These are phyloP conservation scores for Nymphalis io DNA, from an alignment of 1,140 invertebrate genomes.

Conservation along the genomic window DNA sequence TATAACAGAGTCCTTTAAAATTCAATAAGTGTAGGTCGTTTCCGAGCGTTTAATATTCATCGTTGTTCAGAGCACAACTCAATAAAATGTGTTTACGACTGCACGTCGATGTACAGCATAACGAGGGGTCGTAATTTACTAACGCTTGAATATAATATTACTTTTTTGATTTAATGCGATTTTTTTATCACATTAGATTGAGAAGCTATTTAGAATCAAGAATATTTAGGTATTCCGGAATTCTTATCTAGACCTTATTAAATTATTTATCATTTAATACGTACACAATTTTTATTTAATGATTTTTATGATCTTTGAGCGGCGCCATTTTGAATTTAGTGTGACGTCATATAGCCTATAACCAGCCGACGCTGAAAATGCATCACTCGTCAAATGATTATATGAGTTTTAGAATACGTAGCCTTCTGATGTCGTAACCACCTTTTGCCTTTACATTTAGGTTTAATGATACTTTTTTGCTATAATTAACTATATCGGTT, in stretches of 20 bases:
- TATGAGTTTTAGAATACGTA: too few species aligned
- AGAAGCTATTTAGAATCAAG: not conserved
- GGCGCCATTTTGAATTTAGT: too few species aligned
- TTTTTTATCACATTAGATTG: not conserved
- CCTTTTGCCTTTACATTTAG: too few species aligned
- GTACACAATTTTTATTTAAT: too few species aligned
- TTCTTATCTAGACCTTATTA: not conserved
- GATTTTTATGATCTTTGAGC: too few species aligned
- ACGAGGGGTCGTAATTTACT: conserved; percentile 23
- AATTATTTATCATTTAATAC: too few species aligned
- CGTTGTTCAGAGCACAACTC: conserved; percentile 20
- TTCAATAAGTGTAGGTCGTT: conserved; percentile 31
- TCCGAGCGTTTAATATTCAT: conserved; percentile 28
- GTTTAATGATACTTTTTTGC: too few species aligned
- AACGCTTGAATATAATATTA: not conserved
- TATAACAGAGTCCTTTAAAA: conserved; percentile 25
- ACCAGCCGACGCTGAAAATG: too few species aligned
- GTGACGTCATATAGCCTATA: too few species aligned
- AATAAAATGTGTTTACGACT: conserved; percentile 30
- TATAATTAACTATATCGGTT: too few species aligned
- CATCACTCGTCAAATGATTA: too few species aligned
- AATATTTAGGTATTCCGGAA: not conserved
- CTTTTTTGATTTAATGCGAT: not conserved
- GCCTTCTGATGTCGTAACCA: too few species aligned
- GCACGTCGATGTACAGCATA: conserved; percentile 24